Conservation (phyloP, 2,888 invertebrate species). For the Gastrophysa polygoni region DNA sequence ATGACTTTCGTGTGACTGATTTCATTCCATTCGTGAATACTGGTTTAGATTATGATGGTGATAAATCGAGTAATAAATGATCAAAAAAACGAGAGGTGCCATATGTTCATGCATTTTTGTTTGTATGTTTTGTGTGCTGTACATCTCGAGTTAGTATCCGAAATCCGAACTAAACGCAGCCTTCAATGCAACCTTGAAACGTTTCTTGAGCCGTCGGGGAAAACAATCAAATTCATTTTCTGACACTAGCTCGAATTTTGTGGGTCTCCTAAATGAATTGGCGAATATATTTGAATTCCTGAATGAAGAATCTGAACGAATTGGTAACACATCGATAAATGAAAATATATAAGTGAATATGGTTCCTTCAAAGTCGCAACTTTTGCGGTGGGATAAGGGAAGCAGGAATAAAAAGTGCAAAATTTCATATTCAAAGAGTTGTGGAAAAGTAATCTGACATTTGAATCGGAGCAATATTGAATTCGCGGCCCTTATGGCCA, state of each 20-base stretch:
- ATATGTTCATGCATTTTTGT: constrained; percentile 8
- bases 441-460: constrained; percentile 16
- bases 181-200: neutral
- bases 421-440: constrained; percentile 13
- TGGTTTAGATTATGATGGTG: constrained; percentile 9
- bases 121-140: constrained; percentile 11
- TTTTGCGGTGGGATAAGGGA: constrained; percentile 39
- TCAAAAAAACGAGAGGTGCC: constrained; percentile 3
- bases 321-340: neutral
- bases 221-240: constrained; percentile 3
- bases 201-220: constrained; percentile 2
- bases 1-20: neutral
- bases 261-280: neutral
- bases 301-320: neutral
- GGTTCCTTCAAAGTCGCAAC: constrained; percentile 34
- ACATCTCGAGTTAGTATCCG: neutral
- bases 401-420: constrained; percentile 18
- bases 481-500: constrained; percentile 28
- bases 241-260: neutral
- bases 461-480: too few relatives aligned
- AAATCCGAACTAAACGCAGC: constrained; percentile 5
- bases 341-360: constrained; percentile 37
- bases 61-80: neutral
- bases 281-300: neutral
- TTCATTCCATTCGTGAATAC: constrained; percentile 6